Percentiles rank a stretch among this genome's conserved stretches.
phyloP scores from a whole-genome alignment of 2,113 vertebrate species.

The Phylloscopus whistleri region DNA sequence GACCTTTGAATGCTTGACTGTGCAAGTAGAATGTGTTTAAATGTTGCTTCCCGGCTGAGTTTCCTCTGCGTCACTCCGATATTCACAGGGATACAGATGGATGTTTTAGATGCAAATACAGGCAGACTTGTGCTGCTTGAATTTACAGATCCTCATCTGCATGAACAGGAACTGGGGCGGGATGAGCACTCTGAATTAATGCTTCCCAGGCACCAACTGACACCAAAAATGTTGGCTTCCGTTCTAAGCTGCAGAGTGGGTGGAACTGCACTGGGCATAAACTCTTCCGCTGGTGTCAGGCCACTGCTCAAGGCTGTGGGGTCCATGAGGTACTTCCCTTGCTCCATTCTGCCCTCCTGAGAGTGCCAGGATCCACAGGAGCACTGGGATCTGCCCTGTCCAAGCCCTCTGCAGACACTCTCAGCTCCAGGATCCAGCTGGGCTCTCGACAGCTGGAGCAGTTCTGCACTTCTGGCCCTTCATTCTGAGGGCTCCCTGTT shows the following conservation, averaged over 20 bases:
- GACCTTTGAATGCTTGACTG: background rate
- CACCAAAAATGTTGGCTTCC: background rate
- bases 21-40: background rate
- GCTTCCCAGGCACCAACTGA: background rate
- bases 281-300: background rate
- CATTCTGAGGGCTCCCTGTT: background rate
- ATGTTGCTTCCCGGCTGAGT: slow-evolving; percentile 15
- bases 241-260: background rate
- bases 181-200: background rate
- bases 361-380: background rate
- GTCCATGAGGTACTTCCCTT: background rate
- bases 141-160: slow-evolving; percentile 1
- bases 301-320: background rate
- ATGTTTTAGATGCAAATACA: slow-evolving; percentile 27
- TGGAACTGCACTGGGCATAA: background rate
- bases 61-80: background rate
- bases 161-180: background rate
- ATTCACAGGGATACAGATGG: slow-evolving; percentile 24
- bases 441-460: background rate
- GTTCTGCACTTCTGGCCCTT: background rate
- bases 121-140: background rate
- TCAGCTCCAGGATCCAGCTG: background rate
- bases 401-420: background rate
- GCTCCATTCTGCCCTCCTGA: background rate
- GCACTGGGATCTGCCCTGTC: accelerated